These are phyloP conservation scores for Cantharis lateralis DNA, from an alignment of 2,888 invertebrate species.

Conservation along the genomic window DNA sequence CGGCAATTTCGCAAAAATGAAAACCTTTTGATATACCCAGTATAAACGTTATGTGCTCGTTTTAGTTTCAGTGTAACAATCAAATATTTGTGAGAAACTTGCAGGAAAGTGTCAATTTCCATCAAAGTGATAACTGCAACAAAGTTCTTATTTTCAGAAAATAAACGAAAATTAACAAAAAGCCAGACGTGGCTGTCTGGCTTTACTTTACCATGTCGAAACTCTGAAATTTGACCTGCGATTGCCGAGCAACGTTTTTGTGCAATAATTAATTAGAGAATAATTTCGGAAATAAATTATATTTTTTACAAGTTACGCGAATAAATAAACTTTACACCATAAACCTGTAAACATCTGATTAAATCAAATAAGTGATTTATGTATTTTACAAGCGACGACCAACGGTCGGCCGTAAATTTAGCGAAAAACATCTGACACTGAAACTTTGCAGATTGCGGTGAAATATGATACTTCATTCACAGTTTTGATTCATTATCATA, in stretches of 20 bases:
- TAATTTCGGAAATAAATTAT: background rate
- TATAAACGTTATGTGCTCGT: background rate
- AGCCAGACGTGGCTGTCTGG: background rate
- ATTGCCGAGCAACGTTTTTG: background rate
- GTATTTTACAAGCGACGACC: slow-evolving; percentile 38
- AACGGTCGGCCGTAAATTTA: slow-evolving; percentile 51
- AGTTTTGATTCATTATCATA: slow-evolving; percentile 48
- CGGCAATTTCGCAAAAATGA: background rate
- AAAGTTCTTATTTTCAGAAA: background rate
- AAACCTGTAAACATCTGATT: slow-evolving; percentile 16
- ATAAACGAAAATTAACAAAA: background rate
- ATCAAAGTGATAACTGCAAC: background rate
- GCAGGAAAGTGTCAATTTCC: background rate
- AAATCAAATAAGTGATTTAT: slow-evolving; percentile 34
- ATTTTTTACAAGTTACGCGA: background rate
- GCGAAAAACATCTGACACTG: slow-evolving; percentile 50
- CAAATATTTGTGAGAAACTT: background rate
- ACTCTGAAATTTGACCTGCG: background rate
- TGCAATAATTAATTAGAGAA: background rate
- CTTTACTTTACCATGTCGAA: no score
- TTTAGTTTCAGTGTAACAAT: no score
- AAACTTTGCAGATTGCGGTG: slow-evolving; percentile 52
- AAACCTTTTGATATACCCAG: background rate
- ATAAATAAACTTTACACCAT: background rate
- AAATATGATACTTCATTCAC: slow-evolving; percentile 54